phyloP scores from a whole-genome alignment of 2,113 vertebrate species.

The Thymallus thymallus region DNA sequence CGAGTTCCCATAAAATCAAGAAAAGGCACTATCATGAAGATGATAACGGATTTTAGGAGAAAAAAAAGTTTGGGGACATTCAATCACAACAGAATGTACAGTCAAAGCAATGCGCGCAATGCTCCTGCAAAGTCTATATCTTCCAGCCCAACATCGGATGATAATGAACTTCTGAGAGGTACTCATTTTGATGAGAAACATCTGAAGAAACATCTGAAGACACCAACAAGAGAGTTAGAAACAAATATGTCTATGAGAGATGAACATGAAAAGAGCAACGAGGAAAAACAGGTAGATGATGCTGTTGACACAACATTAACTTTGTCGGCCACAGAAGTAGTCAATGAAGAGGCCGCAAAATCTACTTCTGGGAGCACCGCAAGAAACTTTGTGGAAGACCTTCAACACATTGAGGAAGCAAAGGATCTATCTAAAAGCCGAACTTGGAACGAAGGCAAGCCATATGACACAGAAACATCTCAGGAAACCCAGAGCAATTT shows the following conservation, averaged over 20 bases:
- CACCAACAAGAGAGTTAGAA: neutral
- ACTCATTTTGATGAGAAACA: neutral
- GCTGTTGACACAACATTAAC: neutral
- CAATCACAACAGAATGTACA: neutral
- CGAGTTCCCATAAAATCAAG: neutral
- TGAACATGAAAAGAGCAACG: neutral
- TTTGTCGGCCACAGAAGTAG: neutral
- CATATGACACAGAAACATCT: neutral
- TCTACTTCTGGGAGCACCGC: neutral
- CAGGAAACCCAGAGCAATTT: neutral
- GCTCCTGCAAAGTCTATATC: neutral
- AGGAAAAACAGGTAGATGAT: neutral
- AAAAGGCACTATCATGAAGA: neutral
- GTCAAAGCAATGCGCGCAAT: neutral
- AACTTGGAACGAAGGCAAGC: neutral
- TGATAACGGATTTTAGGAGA: conserved; percentile 1
- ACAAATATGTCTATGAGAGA: neutral
- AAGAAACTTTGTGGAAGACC: neutral
- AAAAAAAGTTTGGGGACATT: neutral
- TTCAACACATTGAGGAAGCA: neutral
- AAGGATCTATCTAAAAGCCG: neutral
- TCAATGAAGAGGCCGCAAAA: neutral
- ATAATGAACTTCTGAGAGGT: neutral
- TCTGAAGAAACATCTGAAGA: neutral
- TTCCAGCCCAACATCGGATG: neutral